Conservation (phyloP, 2,113 vertebrate species). For the Callipepla californica region DNA sequence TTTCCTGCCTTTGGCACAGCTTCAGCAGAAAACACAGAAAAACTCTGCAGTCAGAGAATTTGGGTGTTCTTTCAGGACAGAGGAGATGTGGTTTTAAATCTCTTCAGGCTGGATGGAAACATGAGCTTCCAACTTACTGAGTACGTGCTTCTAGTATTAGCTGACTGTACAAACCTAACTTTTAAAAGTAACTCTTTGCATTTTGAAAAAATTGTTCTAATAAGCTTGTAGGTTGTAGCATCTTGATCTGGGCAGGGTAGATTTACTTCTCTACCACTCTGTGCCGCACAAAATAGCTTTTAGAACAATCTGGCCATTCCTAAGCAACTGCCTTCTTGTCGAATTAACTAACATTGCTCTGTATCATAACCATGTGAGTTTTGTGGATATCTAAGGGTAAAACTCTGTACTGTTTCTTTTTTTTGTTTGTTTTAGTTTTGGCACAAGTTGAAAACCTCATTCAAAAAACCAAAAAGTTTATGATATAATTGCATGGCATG, state of each 20-base stretch:
- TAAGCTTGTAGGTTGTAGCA: not conserved
- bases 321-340: not conserved
- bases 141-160: not conserved
- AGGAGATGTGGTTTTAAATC: not conserved
- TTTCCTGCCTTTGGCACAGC: constrained; percentile 1
- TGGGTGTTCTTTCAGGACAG: not conserved
- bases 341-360: not conserved
- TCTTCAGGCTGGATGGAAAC: not conserved
- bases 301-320: not conserved
- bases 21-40: not conserved
- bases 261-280: not conserved
- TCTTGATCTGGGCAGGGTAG: not conserved
- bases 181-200: not conserved
- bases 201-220: not conserved
- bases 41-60: not conserved
- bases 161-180: not conserved
- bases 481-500: not conserved
- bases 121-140: not conserved
- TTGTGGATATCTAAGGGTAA: not conserved
- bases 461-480: not conserved
- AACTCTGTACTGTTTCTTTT: not conserved
- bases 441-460: not conserved
- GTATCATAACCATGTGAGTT: not conserved
- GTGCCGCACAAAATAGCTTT: not conserved
- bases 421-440: not conserved